Percentiles rank a stretch among this genome's conserved stretches.
phyloP scores from a whole-genome alignment of 2,888 invertebrate species.

The Scelioninae gen. 2 region DNA sequence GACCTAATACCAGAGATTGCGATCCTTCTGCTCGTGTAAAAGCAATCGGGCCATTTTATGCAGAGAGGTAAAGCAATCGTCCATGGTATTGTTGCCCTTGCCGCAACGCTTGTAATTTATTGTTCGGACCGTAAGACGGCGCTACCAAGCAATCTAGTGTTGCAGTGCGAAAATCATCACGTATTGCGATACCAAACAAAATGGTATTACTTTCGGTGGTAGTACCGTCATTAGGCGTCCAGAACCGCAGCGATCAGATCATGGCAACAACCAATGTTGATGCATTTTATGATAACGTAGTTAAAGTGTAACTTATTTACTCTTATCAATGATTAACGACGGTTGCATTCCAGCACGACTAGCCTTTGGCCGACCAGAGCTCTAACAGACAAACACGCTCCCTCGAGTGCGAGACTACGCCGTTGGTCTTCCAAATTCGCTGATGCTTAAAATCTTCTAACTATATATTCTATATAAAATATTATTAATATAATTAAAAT shows the following conservation, averaged over 20 bases:
- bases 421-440: constrained; percentile 62
- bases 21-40: constrained; percentile 24
- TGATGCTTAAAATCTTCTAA: constrained; percentile 74
- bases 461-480: constrained; percentile 76
- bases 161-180: constrained; percentile 2
- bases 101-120: constrained; percentile 8
- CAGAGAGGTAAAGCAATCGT: constrained; percentile 17
- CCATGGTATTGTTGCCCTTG: not conserved
- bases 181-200: not conserved
- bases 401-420: constrained; percentile 71
- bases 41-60: constrained; percentile 6
- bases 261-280: constrained; percentile 61
- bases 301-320: constrained; percentile 75
- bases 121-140: not conserved
- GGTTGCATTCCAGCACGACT: constrained; percentile 75
- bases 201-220: not conserved
- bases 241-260: not conserved
- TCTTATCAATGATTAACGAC: constrained; percentile 75
- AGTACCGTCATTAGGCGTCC: not conserved
- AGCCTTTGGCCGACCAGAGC: constrained; percentile 75
- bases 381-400: constrained; percentile 76
- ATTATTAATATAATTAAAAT: constrained; percentile 76
- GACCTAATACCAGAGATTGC: constrained; percentile 31
- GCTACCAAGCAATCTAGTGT: not conserved
- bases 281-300: constrained; percentile 68